A percentile compares a stretch with the other conserved stretches of the same genome.
phyloP scores from a whole-genome alignment of 2,888 invertebrate genomes.

The Cataglyphis altisquamis region DNA sequence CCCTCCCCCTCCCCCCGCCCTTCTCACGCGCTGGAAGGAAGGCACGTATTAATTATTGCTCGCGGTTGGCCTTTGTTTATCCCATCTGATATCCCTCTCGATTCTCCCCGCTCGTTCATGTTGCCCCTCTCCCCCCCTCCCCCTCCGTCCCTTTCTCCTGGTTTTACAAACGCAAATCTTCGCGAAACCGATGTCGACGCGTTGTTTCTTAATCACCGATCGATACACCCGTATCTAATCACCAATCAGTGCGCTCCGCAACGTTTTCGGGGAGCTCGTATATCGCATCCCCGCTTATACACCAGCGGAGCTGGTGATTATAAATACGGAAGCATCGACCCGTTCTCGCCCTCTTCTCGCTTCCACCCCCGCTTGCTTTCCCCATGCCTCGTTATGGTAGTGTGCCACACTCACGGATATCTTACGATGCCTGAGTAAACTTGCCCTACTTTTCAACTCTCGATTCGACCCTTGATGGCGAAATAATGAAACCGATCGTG shows the following conservation, averaged over 20 bases:
- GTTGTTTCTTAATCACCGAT: slow-evolving; percentile 42
- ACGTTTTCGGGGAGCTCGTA: background rate
- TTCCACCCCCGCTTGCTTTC: slow-evolving; percentile 35
- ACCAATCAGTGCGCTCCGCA: slow-evolving; percentile 2
- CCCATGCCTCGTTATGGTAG: slow-evolving; percentile 25
- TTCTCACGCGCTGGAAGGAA: slow-evolving; percentile 31
- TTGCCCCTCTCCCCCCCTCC: background rate
- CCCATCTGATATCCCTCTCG: slow-evolving; percentile 31
- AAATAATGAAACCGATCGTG: slow-evolving; percentile 11
- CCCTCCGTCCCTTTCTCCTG: background rate
- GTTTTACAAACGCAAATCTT: slow-evolving; percentile 28
- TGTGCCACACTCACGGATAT: slow-evolving; percentile 30
- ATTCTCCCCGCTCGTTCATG: background rate
- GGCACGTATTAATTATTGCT: slow-evolving; percentile 68
- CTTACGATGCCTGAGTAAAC: slow-evolving; percentile 72
- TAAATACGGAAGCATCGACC: slow-evolving; percentile 77
- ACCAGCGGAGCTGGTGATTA: slow-evolving; percentile 59
- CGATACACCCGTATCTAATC: slow-evolving; percentile 44
- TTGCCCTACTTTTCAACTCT: slow-evolving; percentile 75
- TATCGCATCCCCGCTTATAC: slow-evolving; percentile 33
- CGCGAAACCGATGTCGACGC: slow-evolving; percentile 19
- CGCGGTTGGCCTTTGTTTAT: slow-evolving; percentile 60
- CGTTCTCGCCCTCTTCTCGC: slow-evolving; percentile 51
- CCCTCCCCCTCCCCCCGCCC: slow-evolving; percentile 28
- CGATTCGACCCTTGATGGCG: background rate